Evolutionary conservation across 2,888 invertebrate genomes (phyloP), one percentile per base, ranked within the genome.

Genomic region (Myathropa florea): DNA sequence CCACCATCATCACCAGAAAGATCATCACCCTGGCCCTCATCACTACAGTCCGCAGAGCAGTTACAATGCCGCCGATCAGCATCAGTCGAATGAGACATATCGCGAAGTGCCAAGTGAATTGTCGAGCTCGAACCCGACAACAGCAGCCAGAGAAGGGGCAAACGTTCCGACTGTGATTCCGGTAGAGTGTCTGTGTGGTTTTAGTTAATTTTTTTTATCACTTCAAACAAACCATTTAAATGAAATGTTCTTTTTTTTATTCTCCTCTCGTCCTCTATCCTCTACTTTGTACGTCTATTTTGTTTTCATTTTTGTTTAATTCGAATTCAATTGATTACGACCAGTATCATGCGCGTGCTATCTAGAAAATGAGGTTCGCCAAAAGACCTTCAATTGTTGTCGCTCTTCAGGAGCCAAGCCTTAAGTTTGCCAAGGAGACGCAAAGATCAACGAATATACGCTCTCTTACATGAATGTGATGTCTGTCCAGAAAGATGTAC

Each of bases 101-200:
- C 93, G 92, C 88, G 93, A 94, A 84, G 90, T 93, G 88, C 90
- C 92, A 86, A 83, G 88, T 65, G 88, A 89, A 59, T 88, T 89
- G 73, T 90, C 72, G 63, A 72, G 24, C 57, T 67, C 78, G 33
- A 39, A 76, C 67, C 73, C 85, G 75, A 60, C 67, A 39, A 64
- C 84, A 81, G 80, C 76, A 63, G 64, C 78, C 63, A 65, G 68
- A 64, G 88, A 73, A 68, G 64, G 65, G 82, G 79, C 77, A 39
- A 73, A 82, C 24, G 84, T 90, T 79, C 88, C 91, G 76, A 89
- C 89, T 88, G 91, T 92, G 89, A 92, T 93, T 91, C 93, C 93
- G 93, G 93, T 93, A 93, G 91, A 90, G 90, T 89, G 89, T 89
- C 72, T 86, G 88, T 70, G 81, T 86, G 86, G 86, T 86, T 86